phyloP scores from a whole-genome alignment of 2,113 vertebrate species.

The Pelodiscus sinensis region DNA sequence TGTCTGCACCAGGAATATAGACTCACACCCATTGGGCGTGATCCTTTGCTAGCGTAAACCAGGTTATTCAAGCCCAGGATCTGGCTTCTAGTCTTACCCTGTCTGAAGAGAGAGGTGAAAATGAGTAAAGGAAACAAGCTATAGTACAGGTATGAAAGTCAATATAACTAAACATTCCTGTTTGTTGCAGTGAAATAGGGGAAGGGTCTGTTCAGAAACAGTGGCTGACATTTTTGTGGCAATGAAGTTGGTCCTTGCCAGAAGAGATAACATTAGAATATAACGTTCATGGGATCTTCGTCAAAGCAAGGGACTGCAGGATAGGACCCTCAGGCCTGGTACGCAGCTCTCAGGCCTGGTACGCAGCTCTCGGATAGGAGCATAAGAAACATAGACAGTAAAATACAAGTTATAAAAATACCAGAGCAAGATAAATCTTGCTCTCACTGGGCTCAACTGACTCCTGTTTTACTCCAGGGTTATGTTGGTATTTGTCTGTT shows the following conservation, averaged over 20 bases:
- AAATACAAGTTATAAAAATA: not conserved
- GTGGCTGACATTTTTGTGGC: not conserved
- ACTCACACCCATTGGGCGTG: not conserved
- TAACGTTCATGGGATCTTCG: not conserved
- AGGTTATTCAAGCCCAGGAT: not conserved
- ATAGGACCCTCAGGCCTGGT: not conserved
- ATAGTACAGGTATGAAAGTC: accelerated
- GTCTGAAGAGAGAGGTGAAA: not conserved
- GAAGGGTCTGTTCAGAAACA: not conserved
- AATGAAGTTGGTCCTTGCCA: not conserved
- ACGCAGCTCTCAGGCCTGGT: accelerated
- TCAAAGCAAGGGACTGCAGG: accelerated
- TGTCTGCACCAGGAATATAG: not conserved
- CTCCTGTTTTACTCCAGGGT: not conserved
- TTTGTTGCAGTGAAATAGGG: not conserved
- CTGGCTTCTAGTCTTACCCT: not conserved
- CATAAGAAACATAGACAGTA: not conserved
- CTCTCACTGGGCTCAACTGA: not conserved
- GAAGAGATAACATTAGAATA: not conserved
- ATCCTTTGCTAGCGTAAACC: not conserved
- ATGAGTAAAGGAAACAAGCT: not conserved
- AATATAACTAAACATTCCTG: not conserved
- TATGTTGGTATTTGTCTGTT: not conserved
- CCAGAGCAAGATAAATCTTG: not conserved
- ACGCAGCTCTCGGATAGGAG: not conserved